Conservation (phyloP, 1,140 invertebrate genomes). For the Hyphantria cunea region DNA sequence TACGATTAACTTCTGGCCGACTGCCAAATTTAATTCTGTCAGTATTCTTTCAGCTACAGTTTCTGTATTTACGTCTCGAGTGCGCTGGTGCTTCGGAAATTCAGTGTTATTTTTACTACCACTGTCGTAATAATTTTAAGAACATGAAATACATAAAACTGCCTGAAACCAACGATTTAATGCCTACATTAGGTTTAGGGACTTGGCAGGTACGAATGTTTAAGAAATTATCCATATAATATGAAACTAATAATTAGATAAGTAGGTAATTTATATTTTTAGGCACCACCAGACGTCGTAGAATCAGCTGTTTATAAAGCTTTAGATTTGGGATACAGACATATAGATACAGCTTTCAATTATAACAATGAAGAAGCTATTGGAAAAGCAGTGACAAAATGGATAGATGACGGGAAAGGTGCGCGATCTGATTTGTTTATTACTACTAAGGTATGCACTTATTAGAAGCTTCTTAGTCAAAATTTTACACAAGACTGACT, state of each 20-base stretch:
- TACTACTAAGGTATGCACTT: slow-evolving; percentile 87
- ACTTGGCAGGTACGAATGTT: slow-evolving; percentile 87
- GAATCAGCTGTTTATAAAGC: slow-evolving; percentile 86
- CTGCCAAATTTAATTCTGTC: slow-evolving; percentile 6
- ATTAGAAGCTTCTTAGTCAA: background rate
- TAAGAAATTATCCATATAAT: slow-evolving; percentile 12
- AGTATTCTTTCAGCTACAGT: slow-evolving; percentile 41
- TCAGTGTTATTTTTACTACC: slow-evolving; percentile 12
- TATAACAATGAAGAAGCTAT: slow-evolving; percentile 92
- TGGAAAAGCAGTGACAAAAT: slow-evolving; percentile 88
- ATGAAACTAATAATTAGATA: slow-evolving; percentile 26
- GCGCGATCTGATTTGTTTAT: slow-evolving; percentile 91
- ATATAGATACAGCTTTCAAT: slow-evolving; percentile 91
- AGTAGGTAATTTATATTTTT: slow-evolving; percentile 40
- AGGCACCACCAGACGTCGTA: slow-evolving; percentile 87
- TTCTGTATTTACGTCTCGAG: slow-evolving; percentile 35
- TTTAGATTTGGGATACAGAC: slow-evolving; percentile 86
- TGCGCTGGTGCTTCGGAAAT: slow-evolving; percentile 33
- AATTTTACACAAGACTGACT: background rate
- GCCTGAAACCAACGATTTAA: slow-evolving; percentile 80
- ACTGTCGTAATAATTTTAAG: slow-evolving; percentile 40
- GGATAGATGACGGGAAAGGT: slow-evolving; percentile 87
- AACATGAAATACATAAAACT: slow-evolving; percentile 67
- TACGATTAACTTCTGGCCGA: background rate
- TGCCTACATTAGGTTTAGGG: slow-evolving; percentile 89